A percentile compares a stretch with the other conserved stretches of the same genome.
phyloP scores from a whole-genome alignment of 2,797 vertebrate species.

The Melopsittacus undulatus region DNA sequence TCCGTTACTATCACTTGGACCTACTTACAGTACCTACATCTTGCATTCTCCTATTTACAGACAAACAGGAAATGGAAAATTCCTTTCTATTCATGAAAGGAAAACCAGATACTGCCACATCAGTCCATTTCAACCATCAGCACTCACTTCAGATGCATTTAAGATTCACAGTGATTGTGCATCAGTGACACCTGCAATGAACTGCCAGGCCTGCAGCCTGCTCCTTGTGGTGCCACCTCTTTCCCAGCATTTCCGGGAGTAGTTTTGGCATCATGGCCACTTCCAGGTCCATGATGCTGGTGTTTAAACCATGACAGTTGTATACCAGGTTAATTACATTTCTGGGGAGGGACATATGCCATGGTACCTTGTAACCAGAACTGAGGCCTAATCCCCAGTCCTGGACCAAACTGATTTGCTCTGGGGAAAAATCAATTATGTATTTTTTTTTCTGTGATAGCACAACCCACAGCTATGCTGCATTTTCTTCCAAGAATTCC shows the following conservation, averaged over 20 bases:
- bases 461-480: not conserved
- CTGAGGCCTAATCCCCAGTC: not conserved
- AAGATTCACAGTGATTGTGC: not conserved
- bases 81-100: not conserved
- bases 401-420: not conserved
- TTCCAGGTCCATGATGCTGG: not conserved
- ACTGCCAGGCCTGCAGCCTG: not conserved
- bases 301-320: not conserved
- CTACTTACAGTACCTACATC: not conserved
- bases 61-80: not conserved
- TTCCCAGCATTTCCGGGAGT: not conserved
- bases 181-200: not conserved
- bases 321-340: not conserved
- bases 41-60: not conserved
- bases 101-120: not conserved
- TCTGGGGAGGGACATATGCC: not conserved
- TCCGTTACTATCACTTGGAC: not conserved
- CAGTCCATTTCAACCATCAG: not conserved
- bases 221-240: not conserved
- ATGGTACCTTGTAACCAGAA: not conserved
- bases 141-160: not conserved
- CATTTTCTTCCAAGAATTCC: not conserved
- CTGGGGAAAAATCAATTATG: not conserved
- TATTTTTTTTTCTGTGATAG: not conserved
- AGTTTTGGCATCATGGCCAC: not conserved